phyloP scores from a whole-genome alignment of 1,140 invertebrate genomes.

The Dendrolimus kikuchii region DNA sequence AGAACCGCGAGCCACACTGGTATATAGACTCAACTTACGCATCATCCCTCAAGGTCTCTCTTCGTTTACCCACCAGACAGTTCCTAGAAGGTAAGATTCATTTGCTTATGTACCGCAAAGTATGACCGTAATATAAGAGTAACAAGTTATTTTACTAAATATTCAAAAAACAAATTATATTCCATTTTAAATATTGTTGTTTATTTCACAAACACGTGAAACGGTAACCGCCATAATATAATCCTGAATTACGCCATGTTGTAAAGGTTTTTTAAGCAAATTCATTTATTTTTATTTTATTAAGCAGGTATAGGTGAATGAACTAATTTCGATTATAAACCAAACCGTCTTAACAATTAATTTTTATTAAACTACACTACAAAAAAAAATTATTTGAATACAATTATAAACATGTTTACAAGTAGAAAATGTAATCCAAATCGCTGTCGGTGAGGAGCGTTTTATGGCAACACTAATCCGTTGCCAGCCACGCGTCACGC shows the following conservation, averaged over 20 bases:
- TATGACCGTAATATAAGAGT: neutral
- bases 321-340: constrained; percentile 1
- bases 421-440: too few relatives aligned
- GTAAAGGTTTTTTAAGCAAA: neutral
- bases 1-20: constrained; percentile 55
- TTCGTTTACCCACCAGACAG: constrained; percentile 59
- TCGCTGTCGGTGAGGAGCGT: too few relatives aligned
- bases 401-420: too few relatives aligned
- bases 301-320: neutral
- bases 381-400: too few relatives aligned
- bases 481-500: too few relatives aligned
- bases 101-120: too few relatives aligned
- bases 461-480: too few relatives aligned
- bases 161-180: neutral
- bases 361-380: neutral
- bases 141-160: neutral
- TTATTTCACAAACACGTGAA: too few relatives aligned
- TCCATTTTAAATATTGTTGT: too few relatives aligned
- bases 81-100: constrained; percentile 54
- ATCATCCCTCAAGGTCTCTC: constrained; percentile 59
- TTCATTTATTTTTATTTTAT: neutral
- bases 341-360: neutral
- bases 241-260: neutral
- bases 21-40: constrained; percentile 65
- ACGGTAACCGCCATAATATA: too few relatives aligned